A percentile compares a stretch with the other conserved stretches of the same genome.
Evolutionary conservation across 2,113 vertebrate genomes (phyloP).

Genomic region (Hippocampus zosterae): DNA sequence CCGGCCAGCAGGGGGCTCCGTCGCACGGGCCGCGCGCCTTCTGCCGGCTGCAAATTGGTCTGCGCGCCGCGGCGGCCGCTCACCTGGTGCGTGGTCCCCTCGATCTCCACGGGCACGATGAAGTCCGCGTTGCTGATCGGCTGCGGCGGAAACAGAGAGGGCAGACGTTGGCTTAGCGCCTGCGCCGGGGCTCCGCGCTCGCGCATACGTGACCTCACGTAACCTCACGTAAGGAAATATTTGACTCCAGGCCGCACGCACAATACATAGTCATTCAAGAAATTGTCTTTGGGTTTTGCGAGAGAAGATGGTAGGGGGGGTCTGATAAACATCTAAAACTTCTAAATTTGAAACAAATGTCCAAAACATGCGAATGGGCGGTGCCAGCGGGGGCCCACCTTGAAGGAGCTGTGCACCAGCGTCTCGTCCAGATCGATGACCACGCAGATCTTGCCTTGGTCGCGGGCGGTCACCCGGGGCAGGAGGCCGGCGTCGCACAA

Average conservation of each 20-base stretch:
- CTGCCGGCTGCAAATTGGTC: conserved; percentile 39
- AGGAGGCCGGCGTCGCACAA: conserved; percentile 77
- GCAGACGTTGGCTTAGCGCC: conserved; percentile 34
- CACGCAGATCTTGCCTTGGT: conserved; percentile 86
- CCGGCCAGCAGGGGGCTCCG: conserved; percentile 59
- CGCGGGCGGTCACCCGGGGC: conserved; percentile 79
- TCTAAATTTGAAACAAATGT: no score
- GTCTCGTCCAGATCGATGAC: conserved; percentile 95
- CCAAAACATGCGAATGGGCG: no score
- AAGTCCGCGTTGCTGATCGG: conserved; percentile 93
- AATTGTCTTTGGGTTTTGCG: neutral
- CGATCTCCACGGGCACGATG: conserved; percentile 90
- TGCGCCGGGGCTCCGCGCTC: conserved; percentile 24
- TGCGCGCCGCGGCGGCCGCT: conserved; percentile 16
- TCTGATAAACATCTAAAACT: no score
- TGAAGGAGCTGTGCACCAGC: conserved; percentile 91
- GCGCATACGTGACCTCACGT: conserved; percentile 52
- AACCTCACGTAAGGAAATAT: conserved; percentile 46
- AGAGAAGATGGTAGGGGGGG: neutral
- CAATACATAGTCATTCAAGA: neutral
- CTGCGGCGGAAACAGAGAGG: conserved; percentile 53
- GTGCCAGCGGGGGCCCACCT: conserved; percentile 68
- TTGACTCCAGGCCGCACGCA: neutral
- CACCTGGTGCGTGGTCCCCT: conserved; percentile 92
- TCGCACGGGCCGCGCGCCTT: conserved; percentile 3